Evolutionary conservation across 1,140 invertebrate species (phyloP).

Genomic region (Bombus sylvicola): DNA sequence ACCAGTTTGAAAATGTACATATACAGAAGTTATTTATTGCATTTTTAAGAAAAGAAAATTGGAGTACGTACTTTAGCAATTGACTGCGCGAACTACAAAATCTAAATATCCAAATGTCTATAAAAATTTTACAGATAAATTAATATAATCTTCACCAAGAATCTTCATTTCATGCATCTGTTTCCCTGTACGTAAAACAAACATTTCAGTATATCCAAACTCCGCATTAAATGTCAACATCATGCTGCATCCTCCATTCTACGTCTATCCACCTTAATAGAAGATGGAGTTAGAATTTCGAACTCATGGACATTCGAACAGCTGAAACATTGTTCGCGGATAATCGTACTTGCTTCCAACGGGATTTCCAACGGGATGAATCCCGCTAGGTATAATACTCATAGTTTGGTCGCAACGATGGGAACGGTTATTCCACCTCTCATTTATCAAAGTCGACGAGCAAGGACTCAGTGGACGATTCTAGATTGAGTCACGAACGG

Average conservation of each 20-base stretch:
- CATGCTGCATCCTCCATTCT: background rate
- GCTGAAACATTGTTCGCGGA: background rate
- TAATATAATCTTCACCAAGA: background rate
- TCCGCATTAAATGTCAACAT: background rate
- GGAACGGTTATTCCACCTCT: conserved; percentile 29
- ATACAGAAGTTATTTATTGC: no score
- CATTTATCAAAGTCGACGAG: conserved; percentile 68
- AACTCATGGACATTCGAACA: background rate
- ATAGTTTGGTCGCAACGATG: conserved; percentile 12
- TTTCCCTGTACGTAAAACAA: background rate
- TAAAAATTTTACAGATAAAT: background rate
- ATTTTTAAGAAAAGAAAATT: no score
- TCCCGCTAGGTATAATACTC: conserved; percentile 12
- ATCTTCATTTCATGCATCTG: background rate
- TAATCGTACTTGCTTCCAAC: background rate
- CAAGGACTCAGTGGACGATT: conserved; percentile 54
- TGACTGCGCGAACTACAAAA: no score
- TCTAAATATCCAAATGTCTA: no score
- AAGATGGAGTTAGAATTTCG: background rate
- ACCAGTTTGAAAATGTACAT: no score
- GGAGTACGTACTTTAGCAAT: no score
- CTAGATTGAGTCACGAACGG: conserved; percentile 65
- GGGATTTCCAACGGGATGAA: conserved; percentile 8
- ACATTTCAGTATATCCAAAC: background rate
- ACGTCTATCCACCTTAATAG: background rate